Percentiles rank a stretch among this genome's conserved stretches.
These are phyloP conservation scores for Rousettus leschenaultii DNA, from an alignment of 2,113 vertebrate species.

Conservation along the genomic window DNA sequence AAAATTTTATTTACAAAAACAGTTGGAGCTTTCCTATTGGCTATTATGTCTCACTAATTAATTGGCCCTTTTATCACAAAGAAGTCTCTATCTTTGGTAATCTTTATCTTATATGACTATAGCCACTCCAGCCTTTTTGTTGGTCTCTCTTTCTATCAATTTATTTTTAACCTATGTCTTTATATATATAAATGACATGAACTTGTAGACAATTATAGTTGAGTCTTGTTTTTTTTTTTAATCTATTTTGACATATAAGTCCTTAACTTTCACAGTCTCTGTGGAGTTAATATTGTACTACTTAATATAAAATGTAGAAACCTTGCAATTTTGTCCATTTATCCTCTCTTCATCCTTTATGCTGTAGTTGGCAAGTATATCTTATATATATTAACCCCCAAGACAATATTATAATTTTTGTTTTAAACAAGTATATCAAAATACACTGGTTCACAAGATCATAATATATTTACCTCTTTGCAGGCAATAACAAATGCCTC, in stretches of 20 bases:
- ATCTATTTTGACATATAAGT: neutral
- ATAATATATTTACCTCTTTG: neutral
- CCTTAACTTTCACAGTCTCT: neutral
- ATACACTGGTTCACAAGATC: neutral
- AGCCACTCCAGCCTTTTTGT: neutral
- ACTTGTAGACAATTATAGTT: neutral
- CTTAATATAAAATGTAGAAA: conserved; percentile 20
- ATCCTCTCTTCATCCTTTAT: neutral
- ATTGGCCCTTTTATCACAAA: neutral
- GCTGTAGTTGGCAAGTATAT: neutral
- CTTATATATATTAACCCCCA: neutral
- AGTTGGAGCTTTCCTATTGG: neutral
- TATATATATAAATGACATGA: neutral
- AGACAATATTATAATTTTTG: neutral
- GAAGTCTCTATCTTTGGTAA: neutral
- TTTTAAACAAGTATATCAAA: neutral
- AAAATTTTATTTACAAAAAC: neutral
- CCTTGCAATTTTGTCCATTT: neutral
- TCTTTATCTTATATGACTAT: neutral
- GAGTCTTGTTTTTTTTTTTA: neutral
- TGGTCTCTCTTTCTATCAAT: neutral
- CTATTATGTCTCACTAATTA: neutral
- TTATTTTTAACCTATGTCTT: neutral
- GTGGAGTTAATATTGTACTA: neutral
- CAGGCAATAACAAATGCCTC: neutral